Conservation (phyloP, 2,888 invertebrate species). For the Lamellibrachia satsuma region DNA sequence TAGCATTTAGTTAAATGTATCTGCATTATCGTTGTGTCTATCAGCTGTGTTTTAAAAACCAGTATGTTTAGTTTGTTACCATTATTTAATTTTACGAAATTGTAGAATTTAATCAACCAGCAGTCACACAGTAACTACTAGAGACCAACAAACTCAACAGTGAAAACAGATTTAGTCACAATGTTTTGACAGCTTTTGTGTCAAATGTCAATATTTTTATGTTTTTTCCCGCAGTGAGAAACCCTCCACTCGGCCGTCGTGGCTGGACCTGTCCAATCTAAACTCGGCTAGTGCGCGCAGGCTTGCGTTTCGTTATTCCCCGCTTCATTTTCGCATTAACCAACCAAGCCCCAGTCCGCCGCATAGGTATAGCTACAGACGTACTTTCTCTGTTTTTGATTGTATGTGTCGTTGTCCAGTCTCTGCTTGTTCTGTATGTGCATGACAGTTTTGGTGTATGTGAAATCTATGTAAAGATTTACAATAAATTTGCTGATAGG, state of each 20-base stretch:
- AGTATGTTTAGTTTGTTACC: too few species aligned
- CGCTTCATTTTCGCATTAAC: slow-evolving; percentile 32
- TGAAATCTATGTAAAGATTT: neutral
- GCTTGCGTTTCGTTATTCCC: neutral
- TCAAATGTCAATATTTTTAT: neutral
- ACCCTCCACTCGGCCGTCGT: neutral
- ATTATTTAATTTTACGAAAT: too few species aligned
- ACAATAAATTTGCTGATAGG: too few species aligned
- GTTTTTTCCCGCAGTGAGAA: neutral
- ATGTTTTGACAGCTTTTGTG: neutral
- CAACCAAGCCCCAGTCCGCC: slow-evolving; percentile 32
- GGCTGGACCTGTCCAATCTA: neutral
- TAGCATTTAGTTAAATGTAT: too few species aligned
- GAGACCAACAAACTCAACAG: neutral
- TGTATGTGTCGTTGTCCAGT: neutral
- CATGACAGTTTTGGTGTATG: neutral
- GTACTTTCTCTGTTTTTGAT: neutral
- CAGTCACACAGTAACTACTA: neutral
- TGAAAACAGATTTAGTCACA: neutral
- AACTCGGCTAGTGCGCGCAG: slow-evolving; percentile 12
- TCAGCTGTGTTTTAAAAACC: too few species aligned
- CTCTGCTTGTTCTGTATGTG: neutral
- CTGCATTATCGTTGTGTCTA: too few species aligned
- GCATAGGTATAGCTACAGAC: slow-evolving; percentile 33
- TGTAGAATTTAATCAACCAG: neutral